phyloP scores from a whole-genome alignment of 2,888 invertebrate genomes.

The Machimus rusticus region DNA sequence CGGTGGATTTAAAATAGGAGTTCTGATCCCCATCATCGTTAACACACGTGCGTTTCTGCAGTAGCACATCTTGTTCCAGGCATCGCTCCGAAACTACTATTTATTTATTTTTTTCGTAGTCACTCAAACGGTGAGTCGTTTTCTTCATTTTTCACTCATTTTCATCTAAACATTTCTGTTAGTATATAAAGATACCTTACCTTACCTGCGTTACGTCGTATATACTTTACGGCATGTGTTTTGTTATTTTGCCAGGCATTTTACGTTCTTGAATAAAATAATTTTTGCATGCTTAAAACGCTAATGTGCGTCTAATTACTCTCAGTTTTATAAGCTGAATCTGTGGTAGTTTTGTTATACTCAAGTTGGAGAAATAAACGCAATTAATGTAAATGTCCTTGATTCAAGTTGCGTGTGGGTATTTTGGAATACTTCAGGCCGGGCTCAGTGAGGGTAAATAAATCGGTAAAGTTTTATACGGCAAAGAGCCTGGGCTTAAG shows the following conservation, averaged over 20 bases:
- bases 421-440: background rate
- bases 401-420: background rate
- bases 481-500: background rate
- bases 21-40: background rate
- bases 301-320: background rate
- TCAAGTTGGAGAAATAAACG: background rate
- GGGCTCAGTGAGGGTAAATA: background rate
- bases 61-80: background rate
- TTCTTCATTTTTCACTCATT: background rate
- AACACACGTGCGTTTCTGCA: background rate
- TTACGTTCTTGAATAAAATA: background rate
- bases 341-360: background rate
- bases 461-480: background rate
- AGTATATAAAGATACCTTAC: background rate
- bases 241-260: background rate
- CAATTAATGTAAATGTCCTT: conserved; percentile 1
- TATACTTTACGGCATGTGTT: background rate
- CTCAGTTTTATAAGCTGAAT: background rate
- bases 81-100: background rate
- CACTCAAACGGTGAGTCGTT: background rate
- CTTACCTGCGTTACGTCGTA: background rate
- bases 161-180: background rate
- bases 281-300: background rate
- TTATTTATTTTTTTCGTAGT: background rate
- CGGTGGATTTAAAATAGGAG: background rate